phyloP scores from a whole-genome alignment of 30 jellyfish, hydroid and myxozoan species.

The Aurelia sp. region DNA sequence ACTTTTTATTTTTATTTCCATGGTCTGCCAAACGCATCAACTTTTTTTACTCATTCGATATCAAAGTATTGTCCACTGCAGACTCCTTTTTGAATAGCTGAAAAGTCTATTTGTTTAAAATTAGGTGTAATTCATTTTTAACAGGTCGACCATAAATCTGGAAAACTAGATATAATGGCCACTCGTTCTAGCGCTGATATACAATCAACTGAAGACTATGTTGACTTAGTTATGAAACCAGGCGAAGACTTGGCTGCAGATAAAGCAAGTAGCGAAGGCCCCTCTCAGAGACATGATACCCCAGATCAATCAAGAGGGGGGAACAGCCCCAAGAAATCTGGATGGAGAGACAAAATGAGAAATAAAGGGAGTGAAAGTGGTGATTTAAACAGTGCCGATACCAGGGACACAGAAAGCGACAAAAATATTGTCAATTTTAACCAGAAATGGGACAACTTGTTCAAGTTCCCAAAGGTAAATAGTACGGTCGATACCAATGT shows the following conservation, averaged over 20 bases:
- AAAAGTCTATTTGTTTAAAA: no score
- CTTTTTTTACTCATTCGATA: no score
- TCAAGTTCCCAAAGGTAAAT: conserved; percentile 47
- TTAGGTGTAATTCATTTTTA: neutral
- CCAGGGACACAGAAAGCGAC: neutral
- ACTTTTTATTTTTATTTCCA: no score
- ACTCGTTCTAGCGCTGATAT: conserved; percentile 64
- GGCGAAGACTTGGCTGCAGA: conserved; percentile 21
- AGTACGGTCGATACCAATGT: conserved; percentile 12
- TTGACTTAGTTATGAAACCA: conserved; percentile 70
- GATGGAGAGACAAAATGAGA: neutral
- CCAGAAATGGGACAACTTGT: conserved; percentile 40
- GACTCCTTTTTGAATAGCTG: no score
- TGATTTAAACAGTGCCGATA: neutral
- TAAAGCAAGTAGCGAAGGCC: neutral
- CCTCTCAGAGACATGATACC: neutral
- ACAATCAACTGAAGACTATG: conserved; percentile 54
- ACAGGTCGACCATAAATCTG: conserved; percentile 70
- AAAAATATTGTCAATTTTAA: conserved; percentile 6
- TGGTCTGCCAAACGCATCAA: no score
- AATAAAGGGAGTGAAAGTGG: neutral
- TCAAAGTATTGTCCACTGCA: no score
- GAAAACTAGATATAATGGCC: conserved; percentile 65
- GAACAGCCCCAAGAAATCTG: neutral
- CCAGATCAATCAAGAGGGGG: neutral